Evolutionary conservation across 2,113 vertebrate species (phyloP).

Genomic region (Trogon melanurus): DNA sequence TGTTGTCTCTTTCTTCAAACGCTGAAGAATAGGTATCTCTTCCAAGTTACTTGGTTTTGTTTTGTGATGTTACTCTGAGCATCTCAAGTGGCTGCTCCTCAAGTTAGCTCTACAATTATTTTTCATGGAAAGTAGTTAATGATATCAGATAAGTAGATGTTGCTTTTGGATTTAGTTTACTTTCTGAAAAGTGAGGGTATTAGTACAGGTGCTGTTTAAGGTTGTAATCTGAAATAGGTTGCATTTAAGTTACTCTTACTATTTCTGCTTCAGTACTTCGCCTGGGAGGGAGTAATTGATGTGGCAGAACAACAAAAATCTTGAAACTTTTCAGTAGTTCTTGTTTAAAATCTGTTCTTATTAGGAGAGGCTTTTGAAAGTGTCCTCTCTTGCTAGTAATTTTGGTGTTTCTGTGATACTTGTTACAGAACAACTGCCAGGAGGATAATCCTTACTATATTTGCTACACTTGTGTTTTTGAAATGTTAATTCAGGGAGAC

Average conservation of each 20-base stretch:
- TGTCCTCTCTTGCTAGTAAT: neutral
- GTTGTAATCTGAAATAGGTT: neutral
- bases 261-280: neutral
- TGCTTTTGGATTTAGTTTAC: neutral
- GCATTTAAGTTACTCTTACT: neutral
- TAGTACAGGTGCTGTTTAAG: neutral
- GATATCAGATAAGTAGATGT: neutral
- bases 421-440: neutral
- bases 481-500: neutral
- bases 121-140: neutral
- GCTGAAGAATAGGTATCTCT: neutral
- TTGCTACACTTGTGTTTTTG: conserved; percentile 6
- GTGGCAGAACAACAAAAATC: neutral
- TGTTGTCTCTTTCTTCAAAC: neutral
- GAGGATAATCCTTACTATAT: neutral
- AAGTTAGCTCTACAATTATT: neutral
- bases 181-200: neutral
- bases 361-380: neutral
- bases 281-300: neutral
- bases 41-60: neutral
- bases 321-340: neutral
- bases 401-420: neutral
- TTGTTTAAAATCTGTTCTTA: neutral
- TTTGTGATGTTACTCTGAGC: neutral
- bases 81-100: neutral